Conservation (phyloP, 2,113 vertebrate genomes). For the Stegastes partitus region DNA sequence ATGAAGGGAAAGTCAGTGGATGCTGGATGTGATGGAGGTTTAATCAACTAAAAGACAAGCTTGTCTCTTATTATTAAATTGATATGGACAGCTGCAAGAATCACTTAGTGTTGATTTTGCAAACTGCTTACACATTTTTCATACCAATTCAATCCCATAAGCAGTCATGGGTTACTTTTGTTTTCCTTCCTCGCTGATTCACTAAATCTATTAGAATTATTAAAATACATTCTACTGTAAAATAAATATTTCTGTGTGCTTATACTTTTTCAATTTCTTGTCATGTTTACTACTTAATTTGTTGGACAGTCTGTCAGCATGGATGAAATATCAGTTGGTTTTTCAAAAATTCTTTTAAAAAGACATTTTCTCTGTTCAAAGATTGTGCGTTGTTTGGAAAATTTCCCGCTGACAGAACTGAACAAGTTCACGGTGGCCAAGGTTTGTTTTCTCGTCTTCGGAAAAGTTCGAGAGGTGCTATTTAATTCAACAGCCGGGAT, state of each 20-base stretch:
- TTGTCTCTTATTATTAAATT: neutral
- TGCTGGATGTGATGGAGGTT: neutral
- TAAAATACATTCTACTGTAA: too few relatives aligned
- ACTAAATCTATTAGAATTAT: too few relatives aligned
- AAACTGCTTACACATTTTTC: neutral
- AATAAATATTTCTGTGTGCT: too few relatives aligned
- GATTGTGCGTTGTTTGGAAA: neutral
- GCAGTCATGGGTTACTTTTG: neutral
- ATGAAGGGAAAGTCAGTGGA: too few relatives aligned
- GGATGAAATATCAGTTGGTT: too few relatives aligned
- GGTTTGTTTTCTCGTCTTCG: conserved; percentile 4
- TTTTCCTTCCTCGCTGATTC: neutral
- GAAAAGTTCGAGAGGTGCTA: neutral
- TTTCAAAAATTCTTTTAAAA: too few relatives aligned
- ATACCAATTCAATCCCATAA: neutral
- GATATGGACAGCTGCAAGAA: neutral
- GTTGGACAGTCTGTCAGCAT: too few relatives aligned
- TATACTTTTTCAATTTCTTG: too few relatives aligned
- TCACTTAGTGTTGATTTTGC: neutral
- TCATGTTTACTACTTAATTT: too few relatives aligned
- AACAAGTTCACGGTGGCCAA: neutral
- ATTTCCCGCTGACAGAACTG: neutral
- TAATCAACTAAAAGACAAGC: neutral
- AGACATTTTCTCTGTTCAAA: too few relatives aligned
- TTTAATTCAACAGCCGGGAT: conserved; percentile 10